Conservation (phyloP, 2,888 invertebrate species). For the Caradrina kadenii region DNA sequence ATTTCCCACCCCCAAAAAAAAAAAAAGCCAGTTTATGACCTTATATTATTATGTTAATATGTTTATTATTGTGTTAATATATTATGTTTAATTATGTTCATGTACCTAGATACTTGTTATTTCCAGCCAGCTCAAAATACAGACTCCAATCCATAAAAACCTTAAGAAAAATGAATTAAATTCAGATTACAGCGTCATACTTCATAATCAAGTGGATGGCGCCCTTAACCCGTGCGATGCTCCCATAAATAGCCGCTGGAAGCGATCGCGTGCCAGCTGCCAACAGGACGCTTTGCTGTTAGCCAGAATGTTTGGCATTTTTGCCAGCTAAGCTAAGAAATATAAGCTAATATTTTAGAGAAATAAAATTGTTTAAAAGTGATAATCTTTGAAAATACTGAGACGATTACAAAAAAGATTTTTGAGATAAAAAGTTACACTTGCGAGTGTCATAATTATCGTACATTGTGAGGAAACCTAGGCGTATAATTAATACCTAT, state of each 20-base stretch:
- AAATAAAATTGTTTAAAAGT: background rate
- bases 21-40: too few relatives aligned
- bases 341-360: background rate
- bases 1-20: too few relatives aligned
- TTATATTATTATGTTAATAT: too few relatives aligned
- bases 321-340: constrained; percentile 20
- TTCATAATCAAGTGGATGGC: constrained; percentile 18
- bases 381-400: background rate
- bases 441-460: too few relatives aligned
- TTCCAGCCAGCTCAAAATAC: background rate
- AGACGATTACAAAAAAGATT: background rate
- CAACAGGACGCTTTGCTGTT: constrained; percentile 48
- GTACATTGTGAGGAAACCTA: too few relatives aligned
- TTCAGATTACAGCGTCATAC: background rate
- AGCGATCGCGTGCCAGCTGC: constrained; percentile 66
- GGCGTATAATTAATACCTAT: too few relatives aligned
- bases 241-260: constrained; percentile 70
- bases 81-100: too few relatives aligned
- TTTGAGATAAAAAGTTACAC: too few relatives aligned
- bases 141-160: background rate
- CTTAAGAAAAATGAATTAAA: background rate
- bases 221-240: constrained; percentile 67
- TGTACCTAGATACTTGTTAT: too few relatives aligned
- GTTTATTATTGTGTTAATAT: too few relatives aligned
- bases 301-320: constrained; percentile 49